Percentiles rank a stretch among this genome's conserved stretches.
Evolutionary conservation across 2,113 vertebrate genomes (phyloP).

Genomic region (Xenotilapia leptura): DNA sequence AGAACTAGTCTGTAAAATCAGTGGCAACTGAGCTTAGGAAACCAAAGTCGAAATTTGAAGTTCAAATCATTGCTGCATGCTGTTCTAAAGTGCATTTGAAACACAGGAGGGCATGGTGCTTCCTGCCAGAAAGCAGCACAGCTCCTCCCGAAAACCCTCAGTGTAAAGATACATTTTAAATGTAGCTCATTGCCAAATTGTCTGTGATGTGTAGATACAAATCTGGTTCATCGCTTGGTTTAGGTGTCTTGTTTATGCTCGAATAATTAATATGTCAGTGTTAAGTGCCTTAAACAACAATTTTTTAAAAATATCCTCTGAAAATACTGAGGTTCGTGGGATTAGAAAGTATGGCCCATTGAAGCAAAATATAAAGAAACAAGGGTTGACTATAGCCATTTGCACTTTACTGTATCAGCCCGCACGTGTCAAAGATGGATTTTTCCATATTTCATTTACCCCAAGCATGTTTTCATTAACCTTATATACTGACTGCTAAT

Average conservation of each 20-base stretch:
- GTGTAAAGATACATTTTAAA: neutral
- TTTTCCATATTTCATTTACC: constrained; percentile 10
- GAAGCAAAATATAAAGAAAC: neutral
- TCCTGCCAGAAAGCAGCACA: too few species aligned
- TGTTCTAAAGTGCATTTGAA: too few species aligned
- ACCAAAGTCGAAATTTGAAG: neutral
- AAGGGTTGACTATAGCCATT: neutral
- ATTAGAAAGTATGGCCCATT: neutral
- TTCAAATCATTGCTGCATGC: neutral
- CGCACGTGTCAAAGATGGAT: neutral
- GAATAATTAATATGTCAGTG: neutral
- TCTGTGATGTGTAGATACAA: neutral
- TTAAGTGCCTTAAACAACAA: neutral
- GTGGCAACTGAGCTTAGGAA: neutral
- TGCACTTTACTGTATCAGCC: neutral
- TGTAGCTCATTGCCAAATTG: neutral
- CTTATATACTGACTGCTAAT: constrained; percentile 48
- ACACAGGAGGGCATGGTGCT: too few species aligned
- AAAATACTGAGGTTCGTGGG: neutral
- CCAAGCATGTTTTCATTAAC: constrained; percentile 48
- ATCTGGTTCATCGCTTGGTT: neutral
- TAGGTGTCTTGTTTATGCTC: neutral
- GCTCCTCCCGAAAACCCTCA: neutral
- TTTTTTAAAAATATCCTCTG: neutral
- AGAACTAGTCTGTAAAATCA: neutral